A percentile compares a stretch with the other conserved stretches of the same genome.
phyloP scores from a whole-genome alignment of 2,797 vertebrate species.

The Psittacula derbiana region DNA sequence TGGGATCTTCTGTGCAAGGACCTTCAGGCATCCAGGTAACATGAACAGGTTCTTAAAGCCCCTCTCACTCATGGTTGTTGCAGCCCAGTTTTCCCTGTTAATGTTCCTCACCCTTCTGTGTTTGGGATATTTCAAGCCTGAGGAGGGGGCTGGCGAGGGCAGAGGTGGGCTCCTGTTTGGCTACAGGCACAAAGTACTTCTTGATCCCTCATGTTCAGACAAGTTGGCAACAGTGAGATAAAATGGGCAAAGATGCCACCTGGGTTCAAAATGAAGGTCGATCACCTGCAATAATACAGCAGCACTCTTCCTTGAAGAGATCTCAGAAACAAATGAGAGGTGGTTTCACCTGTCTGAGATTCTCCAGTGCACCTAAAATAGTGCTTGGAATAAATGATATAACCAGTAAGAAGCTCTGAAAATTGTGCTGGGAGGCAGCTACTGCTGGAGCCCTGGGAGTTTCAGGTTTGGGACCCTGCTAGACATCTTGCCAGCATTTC shows the following conservation, averaged over 20 bases:
- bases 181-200: background rate
- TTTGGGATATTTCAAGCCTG: background rate
- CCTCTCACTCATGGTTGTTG: slow-evolving; percentile 89
- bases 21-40: slow-evolving; percentile 92
- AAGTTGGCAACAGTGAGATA: background rate
- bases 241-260: background rate
- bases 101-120: background rate
- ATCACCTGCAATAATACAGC: background rate
- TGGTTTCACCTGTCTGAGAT: background rate
- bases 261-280: rapidly evolving
- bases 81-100: slow-evolving; percentile 72
- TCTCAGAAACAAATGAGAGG: background rate
- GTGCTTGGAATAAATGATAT: background rate
- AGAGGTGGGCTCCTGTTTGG: background rate
- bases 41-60: slow-evolving; percentile 95
- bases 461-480: background rate
- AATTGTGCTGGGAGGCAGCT: background rate
- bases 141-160: background rate
- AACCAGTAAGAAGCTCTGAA: background rate
- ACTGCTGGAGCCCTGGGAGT: background rate
- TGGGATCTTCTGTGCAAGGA: slow-evolving; percentile 88
- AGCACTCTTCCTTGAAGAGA: background rate
- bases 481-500: background rate
- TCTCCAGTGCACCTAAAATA: background rate
- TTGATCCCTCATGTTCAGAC: background rate